Percentiles rank a stretch among this genome's conserved stretches.
Evolutionary conservation across 23 tunicate species (phyloP).

Genomic region (Aplidium turbinatum): DNA sequence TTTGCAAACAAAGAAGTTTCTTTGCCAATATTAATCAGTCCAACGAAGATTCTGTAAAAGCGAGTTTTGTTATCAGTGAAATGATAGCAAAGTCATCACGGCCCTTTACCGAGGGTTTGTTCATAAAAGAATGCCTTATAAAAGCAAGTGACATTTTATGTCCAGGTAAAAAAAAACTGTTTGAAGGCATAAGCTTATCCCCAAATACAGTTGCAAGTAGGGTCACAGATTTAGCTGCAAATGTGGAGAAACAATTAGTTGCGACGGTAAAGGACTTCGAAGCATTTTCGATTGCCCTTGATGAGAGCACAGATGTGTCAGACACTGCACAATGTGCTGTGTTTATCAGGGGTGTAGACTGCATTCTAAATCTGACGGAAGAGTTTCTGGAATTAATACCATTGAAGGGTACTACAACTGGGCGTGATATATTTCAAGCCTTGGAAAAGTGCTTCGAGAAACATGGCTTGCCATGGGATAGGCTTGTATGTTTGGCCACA

Average conservation of each 20-base stretch:
- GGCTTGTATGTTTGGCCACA: constrained; percentile 39
- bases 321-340: constrained; percentile 66
- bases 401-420: constrained; percentile 59
- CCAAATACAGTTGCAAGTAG: constrained; percentile 35
- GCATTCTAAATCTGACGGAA: constrained; percentile 39
- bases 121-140: constrained; percentile 38
- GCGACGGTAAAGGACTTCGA: constrained; percentile 17
- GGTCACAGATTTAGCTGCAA: constrained; percentile 36
- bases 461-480: constrained; percentile 34
- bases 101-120: constrained; percentile 30
- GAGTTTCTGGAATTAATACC: constrained; percentile 64
- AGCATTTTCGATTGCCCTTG: constrained; percentile 23
- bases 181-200: constrained; percentile 33
- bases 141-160: constrained; percentile 47
- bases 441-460: constrained; percentile 46
- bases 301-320: constrained; percentile 54
- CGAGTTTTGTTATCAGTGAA: constrained; percentile 48
- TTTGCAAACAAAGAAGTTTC: too few species aligned
- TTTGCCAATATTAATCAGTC: too few species aligned
- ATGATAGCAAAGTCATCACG: constrained; percentile 36
- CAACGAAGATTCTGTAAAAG: constrained; percentile 26
- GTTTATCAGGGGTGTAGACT: constrained; percentile 61
- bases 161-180: constrained; percentile 28
- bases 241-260: background rate
- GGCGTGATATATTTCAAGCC: constrained; percentile 46